phyloP scores from a whole-genome alignment of 1,140 invertebrate genomes.

The Bombyx mandarina region DNA sequence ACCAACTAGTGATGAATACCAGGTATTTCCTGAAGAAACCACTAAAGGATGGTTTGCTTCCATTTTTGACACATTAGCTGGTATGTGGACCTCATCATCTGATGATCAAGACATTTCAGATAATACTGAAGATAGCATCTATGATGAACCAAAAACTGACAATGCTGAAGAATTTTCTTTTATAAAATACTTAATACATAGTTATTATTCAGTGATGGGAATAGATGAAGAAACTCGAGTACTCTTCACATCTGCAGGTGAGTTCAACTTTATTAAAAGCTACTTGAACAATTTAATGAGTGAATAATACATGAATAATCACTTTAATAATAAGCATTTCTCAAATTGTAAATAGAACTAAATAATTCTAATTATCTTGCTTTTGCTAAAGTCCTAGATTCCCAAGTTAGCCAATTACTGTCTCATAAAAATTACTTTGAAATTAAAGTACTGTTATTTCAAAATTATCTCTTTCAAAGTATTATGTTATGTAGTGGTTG shows the following conservation, averaged over 20 bases:
- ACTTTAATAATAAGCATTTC: too few relatives aligned
- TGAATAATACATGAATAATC: too few relatives aligned
- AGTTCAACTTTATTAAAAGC: conserved; percentile 11
- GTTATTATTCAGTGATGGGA: conserved; percentile 40
- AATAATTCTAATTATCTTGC: too few relatives aligned
- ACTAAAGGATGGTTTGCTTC: conserved; percentile 33
- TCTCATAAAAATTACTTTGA: too few relatives aligned
- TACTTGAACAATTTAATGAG: too few relatives aligned
- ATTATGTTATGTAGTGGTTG: too few relatives aligned
- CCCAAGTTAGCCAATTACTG: too few relatives aligned
- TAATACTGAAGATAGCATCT: conserved; percentile 30
- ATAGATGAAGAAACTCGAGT: conserved; percentile 34
- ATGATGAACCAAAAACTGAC: conserved; percentile 21
- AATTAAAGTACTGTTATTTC: too few relatives aligned
- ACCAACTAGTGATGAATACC: conserved; percentile 4
- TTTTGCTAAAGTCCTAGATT: too few relatives aligned
- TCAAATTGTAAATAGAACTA: too few relatives aligned
- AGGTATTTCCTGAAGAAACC: conserved; percentile 19
- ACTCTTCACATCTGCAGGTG: conserved; percentile 44
- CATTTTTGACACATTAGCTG: conserved; percentile 38
- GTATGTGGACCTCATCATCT: conserved; percentile 35
- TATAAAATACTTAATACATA: conserved; percentile 34
- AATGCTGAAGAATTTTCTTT: conserved; percentile 39
- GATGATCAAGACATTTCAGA: conserved; percentile 33
- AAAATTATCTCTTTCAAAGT: too few relatives aligned